These are phyloP conservation scores for Centroberyx gerrardi DNA, from an alignment of 2,797 vertebrate genomes.

Conservation along the genomic window DNA sequence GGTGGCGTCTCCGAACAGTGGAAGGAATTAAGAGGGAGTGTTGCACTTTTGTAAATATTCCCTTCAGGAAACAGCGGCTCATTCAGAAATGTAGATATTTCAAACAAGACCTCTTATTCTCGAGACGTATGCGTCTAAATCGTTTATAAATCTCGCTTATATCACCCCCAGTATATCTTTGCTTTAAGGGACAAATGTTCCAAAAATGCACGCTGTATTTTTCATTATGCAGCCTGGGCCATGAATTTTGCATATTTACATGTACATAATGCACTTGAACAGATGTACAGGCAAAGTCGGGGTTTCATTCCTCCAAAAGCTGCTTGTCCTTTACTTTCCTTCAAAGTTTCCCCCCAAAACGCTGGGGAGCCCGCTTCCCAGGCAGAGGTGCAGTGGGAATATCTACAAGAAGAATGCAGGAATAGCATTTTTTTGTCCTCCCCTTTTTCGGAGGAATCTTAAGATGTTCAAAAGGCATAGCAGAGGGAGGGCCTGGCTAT, in stretches of 20 bases:
- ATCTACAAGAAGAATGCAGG: constrained; percentile 81
- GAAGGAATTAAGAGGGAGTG: background rate
- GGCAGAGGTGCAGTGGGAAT: constrained; percentile 66
- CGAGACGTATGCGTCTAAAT: too few relatives aligned
- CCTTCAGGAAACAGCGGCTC: too few relatives aligned
- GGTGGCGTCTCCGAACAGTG: background rate
- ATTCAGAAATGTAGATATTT: too few relatives aligned
- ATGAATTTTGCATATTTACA: background rate
- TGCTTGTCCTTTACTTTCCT: constrained; percentile 60
- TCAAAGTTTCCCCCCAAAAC: constrained; percentile 58
- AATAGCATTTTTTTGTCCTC: constrained; percentile 59
- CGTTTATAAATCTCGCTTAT: too few relatives aligned
- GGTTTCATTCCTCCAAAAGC: constrained; percentile 44
- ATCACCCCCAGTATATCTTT: background rate
- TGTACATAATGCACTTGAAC: constrained; percentile 30
- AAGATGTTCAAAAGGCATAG: constrained; percentile 86
- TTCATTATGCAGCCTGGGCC: background rate
- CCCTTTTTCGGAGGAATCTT: constrained; percentile 68
- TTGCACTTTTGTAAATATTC: background rate
- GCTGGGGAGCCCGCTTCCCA: constrained; percentile 57
- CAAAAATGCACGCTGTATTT: background rate
- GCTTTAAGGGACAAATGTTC: background rate
- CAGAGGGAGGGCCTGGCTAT: constrained; percentile 80
- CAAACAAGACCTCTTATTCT: too few relatives aligned
- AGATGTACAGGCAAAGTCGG: constrained; percentile 38